phyloP scores from a whole-genome alignment of 2,888 invertebrate genomes.

The Agrenia bidenticulata region DNA sequence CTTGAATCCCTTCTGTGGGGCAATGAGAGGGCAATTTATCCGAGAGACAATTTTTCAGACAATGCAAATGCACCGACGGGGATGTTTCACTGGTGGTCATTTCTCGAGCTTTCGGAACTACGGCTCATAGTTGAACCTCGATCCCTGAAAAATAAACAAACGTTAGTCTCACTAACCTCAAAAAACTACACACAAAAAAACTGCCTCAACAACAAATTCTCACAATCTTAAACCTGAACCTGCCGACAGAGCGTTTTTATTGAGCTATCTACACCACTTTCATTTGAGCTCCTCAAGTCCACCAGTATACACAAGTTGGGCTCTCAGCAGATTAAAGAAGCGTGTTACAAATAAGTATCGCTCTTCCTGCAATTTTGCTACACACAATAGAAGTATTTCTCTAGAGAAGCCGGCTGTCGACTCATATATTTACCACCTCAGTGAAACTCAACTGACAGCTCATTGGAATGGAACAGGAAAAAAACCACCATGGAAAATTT shows the following conservation, averaged over 20 bases:
- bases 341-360: background rate
- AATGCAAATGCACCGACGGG: conserved; percentile 51
- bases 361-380: background rate
- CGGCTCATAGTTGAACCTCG: conserved; percentile 53
- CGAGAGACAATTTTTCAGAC: conserved; percentile 49
- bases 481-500: background rate
- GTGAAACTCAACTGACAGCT: conserved; percentile 21
- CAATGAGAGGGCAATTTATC: conserved; percentile 22
- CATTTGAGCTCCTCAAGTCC: conserved; percentile 3
- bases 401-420: conserved; percentile 26
- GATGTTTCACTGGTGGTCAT: conserved; percentile 53
- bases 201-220: background rate
- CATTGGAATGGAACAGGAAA: conserved; percentile 19
- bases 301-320: background rate
- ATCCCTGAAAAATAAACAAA: conserved; percentile 34
- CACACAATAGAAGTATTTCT: conserved; percentile 6
- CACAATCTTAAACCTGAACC: conserved; percentile 1
- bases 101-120: conserved; percentile 41
- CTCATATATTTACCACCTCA: conserved; percentile 33
- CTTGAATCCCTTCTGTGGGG: background rate
- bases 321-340: conserved; percentile 4
- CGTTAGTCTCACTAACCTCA: background rate
- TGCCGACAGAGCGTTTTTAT: conserved; percentile 9
- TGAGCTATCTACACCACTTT: conserved; percentile 11
- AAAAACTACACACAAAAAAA: background rate